Base-by-base conservation (phyloP, 35 echinoderm and acorn worm genomes). In the Acanthaster planci region DNA sequence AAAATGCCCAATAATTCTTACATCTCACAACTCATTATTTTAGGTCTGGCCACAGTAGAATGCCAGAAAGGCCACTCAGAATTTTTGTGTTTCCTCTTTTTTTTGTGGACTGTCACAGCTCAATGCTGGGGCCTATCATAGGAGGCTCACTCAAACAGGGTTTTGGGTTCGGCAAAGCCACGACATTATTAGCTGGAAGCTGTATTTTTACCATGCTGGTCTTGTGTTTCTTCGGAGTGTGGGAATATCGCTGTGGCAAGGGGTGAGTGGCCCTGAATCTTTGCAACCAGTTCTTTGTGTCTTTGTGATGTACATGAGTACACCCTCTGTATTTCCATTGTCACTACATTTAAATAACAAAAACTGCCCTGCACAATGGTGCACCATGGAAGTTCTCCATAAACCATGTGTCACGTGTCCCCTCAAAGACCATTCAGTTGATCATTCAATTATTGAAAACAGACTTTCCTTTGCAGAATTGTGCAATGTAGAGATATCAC, bases 241-340 rank as follows among this genome's bases (percentile, higher is more conserved):
- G 91, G 91, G 91, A 93, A 80, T 93, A 79, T 30, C 86, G 59
- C 5, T 89, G 86, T 85, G 91, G 91, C 47, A 93, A 85, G 81
- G 91, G 91, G 91, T 93, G n/a, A 78, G 81, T n/a, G n/a, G n/a
- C n/a, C n/a, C n/a, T n/a, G n/a, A n/a, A n/a, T n/a, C n/a, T n/a
- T n/a, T n/a, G n/a, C n/a, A n/a, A n/a, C n/a, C n/a, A n/a, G n/a
- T n/a, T n/a, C n/a, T n/a, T n/a, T n/a, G n/a, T n/a, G n/a, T n/a
- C n/a, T n/a, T n/a, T n/a, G n/a, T n/a, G n/a, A n/a, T n/a, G n/a
- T n/a, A n/a, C n/a, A n/a, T n/a, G n/a, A n/a, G n/a, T n/a, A n/a
- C n/a, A n/a, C n/a, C n/a, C n/a, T n/a, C n/a, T n/a, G n/a, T n/a
- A n/a, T n/a, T n/a, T n/a, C n/a, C n/a, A n/a, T n/a, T n/a, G n/a